These are phyloP conservation scores for human DNA, from an alignment of 2,113 vertebrate species.

Conservation along the genomic window DNA sequence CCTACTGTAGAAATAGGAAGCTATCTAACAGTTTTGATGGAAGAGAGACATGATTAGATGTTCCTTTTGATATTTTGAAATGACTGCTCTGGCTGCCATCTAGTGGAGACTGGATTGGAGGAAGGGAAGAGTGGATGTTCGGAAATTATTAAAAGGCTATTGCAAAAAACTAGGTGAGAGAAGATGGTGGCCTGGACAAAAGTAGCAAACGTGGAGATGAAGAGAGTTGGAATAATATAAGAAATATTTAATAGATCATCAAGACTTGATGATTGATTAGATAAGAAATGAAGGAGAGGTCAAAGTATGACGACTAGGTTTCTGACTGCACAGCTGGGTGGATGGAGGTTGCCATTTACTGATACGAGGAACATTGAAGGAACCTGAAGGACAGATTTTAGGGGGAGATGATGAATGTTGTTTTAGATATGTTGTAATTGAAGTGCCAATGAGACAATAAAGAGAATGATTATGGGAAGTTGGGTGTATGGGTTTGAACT, in stretches of 20 bases:
- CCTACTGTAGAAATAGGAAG: not conserved
- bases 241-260: not conserved
- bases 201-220: not conserved
- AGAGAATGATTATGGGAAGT: not conserved
- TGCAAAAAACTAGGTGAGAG: not conserved
- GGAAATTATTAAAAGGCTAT: not conserved
- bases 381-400: not conserved
- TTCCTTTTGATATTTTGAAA: constrained; percentile 42
- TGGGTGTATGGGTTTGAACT: not conserved
- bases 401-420: not conserved
- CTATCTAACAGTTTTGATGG: not conserved
- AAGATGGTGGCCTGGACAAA: not conserved
- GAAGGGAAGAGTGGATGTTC: not conserved
- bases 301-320: not conserved
- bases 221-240: not conserved
- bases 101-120: not conserved
- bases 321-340: not conserved
- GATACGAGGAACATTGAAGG: not conserved
- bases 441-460: not conserved
- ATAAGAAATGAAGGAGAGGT: not conserved
- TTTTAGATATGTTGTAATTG: not conserved
- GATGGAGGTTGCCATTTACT: not conserved
- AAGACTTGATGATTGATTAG: not conserved
- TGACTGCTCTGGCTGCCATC: not conserved
- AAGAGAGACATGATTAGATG: not conserved